Percentiles rank a stretch among this genome's conserved stretches.
Evolutionary conservation across 2,797 vertebrate genomes (phyloP).

Genomic region (Pangasius larnaudii): DNA sequence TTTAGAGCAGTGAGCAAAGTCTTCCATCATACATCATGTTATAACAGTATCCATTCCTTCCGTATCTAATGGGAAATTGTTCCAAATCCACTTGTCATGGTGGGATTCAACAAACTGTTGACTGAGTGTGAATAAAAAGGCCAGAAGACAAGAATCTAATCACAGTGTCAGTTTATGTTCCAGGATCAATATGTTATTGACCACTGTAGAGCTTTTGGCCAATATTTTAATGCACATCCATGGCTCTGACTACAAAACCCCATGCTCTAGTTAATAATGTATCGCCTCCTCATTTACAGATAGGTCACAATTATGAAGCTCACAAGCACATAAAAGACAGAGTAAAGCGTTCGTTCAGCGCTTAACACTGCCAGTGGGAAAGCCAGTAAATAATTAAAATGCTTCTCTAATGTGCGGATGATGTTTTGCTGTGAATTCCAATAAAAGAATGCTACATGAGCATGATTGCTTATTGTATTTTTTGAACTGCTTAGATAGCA

Average conservation of each 20-base stretch:
- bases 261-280: constrained; percentile 40
- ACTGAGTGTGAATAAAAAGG: constrained; percentile 26
- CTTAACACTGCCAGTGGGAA: constrained; percentile 33
- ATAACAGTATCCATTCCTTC: neutral
- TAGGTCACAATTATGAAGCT: constrained; percentile 40
- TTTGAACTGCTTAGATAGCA: neutral
- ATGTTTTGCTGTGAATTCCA: constrained; percentile 30
- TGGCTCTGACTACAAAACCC: constrained; percentile 18
- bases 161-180: constrained; percentile 37
- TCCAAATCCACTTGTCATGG: constrained; percentile 20
- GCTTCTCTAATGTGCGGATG: constrained; percentile 6
- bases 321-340: constrained; percentile 25
- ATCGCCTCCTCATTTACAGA: constrained; percentile 40
- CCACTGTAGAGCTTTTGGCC: constrained; percentile 7
- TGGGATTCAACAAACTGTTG: constrained; percentile 17
- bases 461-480: neutral
- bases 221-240: constrained; percentile 23
- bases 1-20: neutral
- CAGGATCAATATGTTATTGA: constrained; percentile 40
- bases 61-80: constrained; percentile 14
- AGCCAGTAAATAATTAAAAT: constrained; percentile 40
- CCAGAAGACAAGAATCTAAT: constrained; percentile 41
- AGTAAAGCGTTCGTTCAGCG: constrained; percentile 39
- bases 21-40: neutral
- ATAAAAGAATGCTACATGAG: constrained; percentile 18